Evolutionary conservation across 2,113 vertebrate genomes (phyloP), one percentile per base, ranked within the genome.

Genomic region (Holacanthus passer): DNA sequence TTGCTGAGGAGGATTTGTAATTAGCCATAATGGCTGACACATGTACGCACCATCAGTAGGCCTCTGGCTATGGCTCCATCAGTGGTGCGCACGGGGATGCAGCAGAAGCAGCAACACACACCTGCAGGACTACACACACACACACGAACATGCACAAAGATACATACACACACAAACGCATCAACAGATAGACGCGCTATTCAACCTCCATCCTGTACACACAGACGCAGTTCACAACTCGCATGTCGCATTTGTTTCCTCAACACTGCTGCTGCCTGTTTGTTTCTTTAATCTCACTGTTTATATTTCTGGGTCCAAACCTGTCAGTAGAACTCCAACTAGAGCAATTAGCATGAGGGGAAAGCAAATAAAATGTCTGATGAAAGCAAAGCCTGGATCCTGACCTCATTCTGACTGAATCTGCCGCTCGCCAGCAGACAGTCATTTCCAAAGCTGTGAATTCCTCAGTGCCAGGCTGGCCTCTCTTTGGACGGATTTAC

Each of bases 11-110:
- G 73, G 83, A 89, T 93, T 94, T 89, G 82, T 90, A 94, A 94
- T 93, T 94, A 88, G 71, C 89, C 64, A 43, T 94, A 94, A 95
- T 95, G 85, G 91, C 87, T 92, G 93, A 94, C 94, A 95, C 88
- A 93, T 94, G 94, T 92, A 90, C 17, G 29, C 7, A 27, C 75
- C 92, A 90, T 88, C 86, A 59, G 85, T 52, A 47, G 79, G 85
- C 92, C 88, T 83, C 79, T 35, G 83, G 89, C 89, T 50, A 89
- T 86, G 89, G 89, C 74, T 89, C 60, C 83, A 82, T 88, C 76
- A 66, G 63, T 76, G 84, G 39, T 73, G 20, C 65, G 79, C 70
- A 35, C 66, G n/a, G 67, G 58, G 82, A 82, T 75, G 88, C 58
- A 53, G 68, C 48, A 31, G 88, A 53, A 53, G 68, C 48, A 31